These are phyloP conservation scores for Caenorhabditis macrosperma DNA, from an alignment of 2,888 invertebrate species.

Conservation along the genomic window DNA sequence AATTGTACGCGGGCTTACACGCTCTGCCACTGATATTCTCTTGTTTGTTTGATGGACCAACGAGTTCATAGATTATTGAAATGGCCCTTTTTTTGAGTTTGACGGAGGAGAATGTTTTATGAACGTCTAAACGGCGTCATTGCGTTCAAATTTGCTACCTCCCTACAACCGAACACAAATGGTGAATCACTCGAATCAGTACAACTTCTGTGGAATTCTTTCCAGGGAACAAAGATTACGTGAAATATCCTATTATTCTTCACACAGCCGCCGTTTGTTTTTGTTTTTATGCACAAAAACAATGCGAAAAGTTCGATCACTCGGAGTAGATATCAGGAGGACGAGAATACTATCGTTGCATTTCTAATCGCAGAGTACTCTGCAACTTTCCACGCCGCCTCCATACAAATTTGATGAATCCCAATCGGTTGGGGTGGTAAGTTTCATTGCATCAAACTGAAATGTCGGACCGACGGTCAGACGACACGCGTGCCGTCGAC, in stretches of 20 bases:
- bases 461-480: slow-evolving; percentile 15
- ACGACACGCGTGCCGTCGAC: background rate
- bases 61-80: slow-evolving; percentile 46
- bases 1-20: background rate
- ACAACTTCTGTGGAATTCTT: slow-evolving; percentile 3
- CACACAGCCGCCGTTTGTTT: background rate
- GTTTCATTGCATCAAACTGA: slow-evolving; percentile 10
- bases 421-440: background rate
- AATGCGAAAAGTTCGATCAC: background rate
- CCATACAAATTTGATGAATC: slow-evolving; percentile 34
- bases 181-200: background rate
- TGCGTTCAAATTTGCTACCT: background rate
- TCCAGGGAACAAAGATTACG: background rate
- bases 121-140: slow-evolving; percentile 35
- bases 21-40: slow-evolving; percentile 1
- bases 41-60: slow-evolving; percentile 21
- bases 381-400: slow-evolving; percentile 11
- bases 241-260: background rate
- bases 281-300: slow-evolving; percentile 27
- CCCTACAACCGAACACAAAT: background rate
- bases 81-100: slow-evolving; percentile 19
- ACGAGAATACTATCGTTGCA: slow-evolving; percentile 46
- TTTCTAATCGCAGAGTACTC: slow-evolving; percentile 46
- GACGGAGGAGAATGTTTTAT: slow-evolving; percentile 24
- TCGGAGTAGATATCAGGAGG: background rate